A percentile compares a stretch with the other conserved stretches of the same genome.
Conservation (phyloP, 1,140 invertebrate species). For the Lasaia peninsularis region DNA sequence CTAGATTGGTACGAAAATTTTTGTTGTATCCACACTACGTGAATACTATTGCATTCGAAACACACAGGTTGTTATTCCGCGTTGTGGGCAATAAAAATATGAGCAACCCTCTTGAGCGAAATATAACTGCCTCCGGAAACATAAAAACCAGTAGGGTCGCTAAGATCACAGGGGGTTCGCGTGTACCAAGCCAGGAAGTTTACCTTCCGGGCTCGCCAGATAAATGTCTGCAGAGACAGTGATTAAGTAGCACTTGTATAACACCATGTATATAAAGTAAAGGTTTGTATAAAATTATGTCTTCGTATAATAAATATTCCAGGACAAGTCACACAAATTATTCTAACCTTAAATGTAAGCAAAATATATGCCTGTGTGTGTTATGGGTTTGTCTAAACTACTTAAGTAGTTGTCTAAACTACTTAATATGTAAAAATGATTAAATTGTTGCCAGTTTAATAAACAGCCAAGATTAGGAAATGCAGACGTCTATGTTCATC, state of each 20-base stretch:
- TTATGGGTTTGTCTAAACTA: too few relatives aligned
- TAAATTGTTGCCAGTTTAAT: too few relatives aligned
- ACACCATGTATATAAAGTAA: neutral
- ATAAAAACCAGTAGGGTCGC: conserved; percentile 44
- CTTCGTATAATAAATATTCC: neutral
- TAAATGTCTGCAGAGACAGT: conserved; percentile 38
- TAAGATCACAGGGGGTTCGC: neutral
- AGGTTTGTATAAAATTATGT: neutral
- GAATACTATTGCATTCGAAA: neutral
- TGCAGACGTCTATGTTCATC: too few relatives aligned
- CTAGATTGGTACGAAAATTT: neutral
- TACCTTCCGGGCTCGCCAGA: conserved; percentile 39
- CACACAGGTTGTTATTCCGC: conserved; percentile 30
- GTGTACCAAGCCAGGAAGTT: conserved; percentile 36
- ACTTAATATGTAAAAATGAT: too few relatives aligned
- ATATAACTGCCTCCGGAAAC: conserved; percentile 49
- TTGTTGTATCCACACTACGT: neutral
- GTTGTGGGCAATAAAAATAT: conserved; percentile 54
- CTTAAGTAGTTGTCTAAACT: too few relatives aligned
- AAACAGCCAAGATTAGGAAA: too few relatives aligned
- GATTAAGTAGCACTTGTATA: conserved; percentile 7
- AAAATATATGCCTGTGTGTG: too few relatives aligned
- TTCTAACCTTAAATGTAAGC: too few relatives aligned
- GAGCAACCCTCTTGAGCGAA: conserved; percentile 47
- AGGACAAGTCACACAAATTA: too few relatives aligned